Percentiles rank a stretch among this genome's conserved stretches.
phyloP scores from a whole-genome alignment of 2,113 vertebrate genomes.

The Engystomops pustulosus region DNA sequence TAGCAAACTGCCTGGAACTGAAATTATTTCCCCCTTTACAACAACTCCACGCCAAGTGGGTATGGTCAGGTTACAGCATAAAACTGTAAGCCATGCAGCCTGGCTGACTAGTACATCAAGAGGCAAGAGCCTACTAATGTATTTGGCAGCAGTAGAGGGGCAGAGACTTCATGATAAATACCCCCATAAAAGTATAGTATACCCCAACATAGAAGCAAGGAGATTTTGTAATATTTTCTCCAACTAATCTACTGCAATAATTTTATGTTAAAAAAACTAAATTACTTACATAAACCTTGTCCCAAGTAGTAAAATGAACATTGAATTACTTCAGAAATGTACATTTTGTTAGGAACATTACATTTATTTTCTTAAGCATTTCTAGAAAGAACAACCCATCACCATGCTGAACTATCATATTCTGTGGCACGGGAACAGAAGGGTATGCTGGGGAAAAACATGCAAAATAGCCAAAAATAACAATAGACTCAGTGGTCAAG shows the following conservation, averaged over 20 bases:
- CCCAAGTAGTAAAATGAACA: neutral
- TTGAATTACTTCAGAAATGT: neutral
- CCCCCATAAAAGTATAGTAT: too few species aligned
- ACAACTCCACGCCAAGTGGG: too few species aligned
- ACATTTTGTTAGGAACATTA: neutral
- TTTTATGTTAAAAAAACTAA: neutral
- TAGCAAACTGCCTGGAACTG: too few species aligned
- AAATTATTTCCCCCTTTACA: too few species aligned
- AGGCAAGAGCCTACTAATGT: too few species aligned
- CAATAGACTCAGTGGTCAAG: constrained; percentile 35
- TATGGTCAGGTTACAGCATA: too few species aligned
- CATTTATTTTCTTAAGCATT: neutral
- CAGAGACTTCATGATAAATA: too few species aligned
- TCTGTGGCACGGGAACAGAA: neutral
- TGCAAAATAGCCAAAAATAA: constrained; percentile 25
- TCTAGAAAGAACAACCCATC: constrained; percentile 11
- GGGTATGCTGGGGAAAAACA: constrained; percentile 35
- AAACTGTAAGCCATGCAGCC: too few species aligned
- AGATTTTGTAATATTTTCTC: neutral
- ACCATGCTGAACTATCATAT: constrained; percentile 6
- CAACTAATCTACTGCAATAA: neutral
- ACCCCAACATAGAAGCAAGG: too few species aligned
- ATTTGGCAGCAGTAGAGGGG: too few species aligned
- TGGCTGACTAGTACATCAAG: too few species aligned
- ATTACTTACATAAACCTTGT: neutral